Evolutionary conservation across 2,888 invertebrate genomes (phyloP).

Genomic region (Parnassius orleans): DNA sequence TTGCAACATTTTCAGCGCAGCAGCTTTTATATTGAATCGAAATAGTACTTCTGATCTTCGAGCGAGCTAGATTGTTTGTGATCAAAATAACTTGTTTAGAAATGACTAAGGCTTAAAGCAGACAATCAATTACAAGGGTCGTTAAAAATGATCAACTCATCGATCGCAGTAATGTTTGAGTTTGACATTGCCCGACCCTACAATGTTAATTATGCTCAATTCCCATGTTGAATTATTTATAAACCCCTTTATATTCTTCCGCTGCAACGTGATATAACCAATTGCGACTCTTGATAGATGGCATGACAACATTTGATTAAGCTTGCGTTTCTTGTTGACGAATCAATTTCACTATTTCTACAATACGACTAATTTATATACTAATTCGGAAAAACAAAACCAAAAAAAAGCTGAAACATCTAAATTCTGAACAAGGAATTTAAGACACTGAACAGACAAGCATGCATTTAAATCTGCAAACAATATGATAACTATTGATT

Average conservation of each 20-base stretch:
- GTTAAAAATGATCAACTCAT: too few species aligned
- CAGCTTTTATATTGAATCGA: too few species aligned
- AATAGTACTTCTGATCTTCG: too few species aligned
- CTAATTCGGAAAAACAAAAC: too few species aligned
- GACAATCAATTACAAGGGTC: too few species aligned
- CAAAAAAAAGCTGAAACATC: slow-evolving; percentile 30
- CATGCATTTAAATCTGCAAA: slow-evolving; percentile 66
- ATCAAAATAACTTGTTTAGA: too few species aligned
- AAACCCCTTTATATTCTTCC: slow-evolving; percentile 1
- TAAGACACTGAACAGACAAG: slow-evolving; percentile 66
- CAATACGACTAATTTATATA: slow-evolving; percentile 22
- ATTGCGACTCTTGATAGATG: too few species aligned
- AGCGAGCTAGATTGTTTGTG: too few species aligned
- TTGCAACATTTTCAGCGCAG: too few species aligned
- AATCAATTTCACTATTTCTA: slow-evolving; percentile 28
- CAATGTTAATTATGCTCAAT: slow-evolving; percentile 49
- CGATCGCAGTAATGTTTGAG: slow-evolving; percentile 29
- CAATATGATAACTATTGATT: slow-evolving; percentile 52
- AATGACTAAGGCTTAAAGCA: too few species aligned
- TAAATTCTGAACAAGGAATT: slow-evolving; percentile 46
- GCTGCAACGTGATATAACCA: background rate
- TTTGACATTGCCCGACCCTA: slow-evolving; percentile 47
- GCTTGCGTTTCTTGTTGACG: background rate
- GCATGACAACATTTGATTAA: too few species aligned
- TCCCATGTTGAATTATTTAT: slow-evolving; percentile 42